A percentile compares a stretch with the other conserved stretches of the same genome.
These are phyloP conservation scores for Labrus mixtus DNA, from an alignment of 2,113 vertebrate species.

Conservation along the genomic window DNA sequence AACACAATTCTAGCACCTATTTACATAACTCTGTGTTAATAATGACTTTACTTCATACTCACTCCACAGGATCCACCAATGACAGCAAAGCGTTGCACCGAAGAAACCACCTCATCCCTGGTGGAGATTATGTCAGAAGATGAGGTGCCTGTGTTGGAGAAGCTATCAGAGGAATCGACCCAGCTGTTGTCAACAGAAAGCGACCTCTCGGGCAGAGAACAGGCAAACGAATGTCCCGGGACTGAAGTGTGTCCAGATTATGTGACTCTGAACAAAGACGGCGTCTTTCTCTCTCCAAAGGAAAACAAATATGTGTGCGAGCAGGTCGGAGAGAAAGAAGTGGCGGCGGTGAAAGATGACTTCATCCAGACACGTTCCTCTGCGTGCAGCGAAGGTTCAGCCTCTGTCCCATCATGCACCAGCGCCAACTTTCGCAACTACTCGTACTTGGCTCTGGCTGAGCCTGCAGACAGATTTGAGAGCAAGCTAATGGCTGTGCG, in stretches of 20 bases:
- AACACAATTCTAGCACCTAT: not conserved
- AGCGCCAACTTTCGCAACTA: slow-evolving; percentile 72
- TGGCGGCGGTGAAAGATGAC: not conserved
- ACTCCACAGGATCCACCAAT: slow-evolving; percentile 64
- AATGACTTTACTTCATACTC: not conserved
- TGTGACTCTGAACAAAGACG: slow-evolving; percentile 77
- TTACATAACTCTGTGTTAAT: not conserved
- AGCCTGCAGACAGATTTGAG: slow-evolving; percentile 29
- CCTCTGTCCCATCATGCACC: not conserved
- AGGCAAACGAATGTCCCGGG: not conserved
- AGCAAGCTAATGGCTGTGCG: not conserved
- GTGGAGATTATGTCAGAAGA: slow-evolving; percentile 80
- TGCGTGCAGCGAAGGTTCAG: slow-evolving; percentile 20
- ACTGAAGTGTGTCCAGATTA: slow-evolving; percentile 74
- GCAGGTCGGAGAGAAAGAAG: slow-evolving; percentile 31
- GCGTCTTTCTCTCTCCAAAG: slow-evolving; percentile 35
- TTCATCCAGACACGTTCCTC: slow-evolving; percentile 7
- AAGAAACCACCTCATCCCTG: slow-evolving; percentile 74
- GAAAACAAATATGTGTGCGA: slow-evolving; percentile 72
- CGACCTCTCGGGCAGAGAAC: slow-evolving; percentile 1
- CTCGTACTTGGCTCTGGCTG: slow-evolving; percentile 68
- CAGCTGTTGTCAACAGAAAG: slow-evolving; percentile 38
- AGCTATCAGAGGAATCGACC: slow-evolving; percentile 11
- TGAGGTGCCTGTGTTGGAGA: slow-evolving; percentile 36
- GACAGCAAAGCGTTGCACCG: slow-evolving; percentile 73